phyloP scores from a whole-genome alignment of 1,140 invertebrate genomes.

The Carcinoscorpius rotundicauda region DNA sequence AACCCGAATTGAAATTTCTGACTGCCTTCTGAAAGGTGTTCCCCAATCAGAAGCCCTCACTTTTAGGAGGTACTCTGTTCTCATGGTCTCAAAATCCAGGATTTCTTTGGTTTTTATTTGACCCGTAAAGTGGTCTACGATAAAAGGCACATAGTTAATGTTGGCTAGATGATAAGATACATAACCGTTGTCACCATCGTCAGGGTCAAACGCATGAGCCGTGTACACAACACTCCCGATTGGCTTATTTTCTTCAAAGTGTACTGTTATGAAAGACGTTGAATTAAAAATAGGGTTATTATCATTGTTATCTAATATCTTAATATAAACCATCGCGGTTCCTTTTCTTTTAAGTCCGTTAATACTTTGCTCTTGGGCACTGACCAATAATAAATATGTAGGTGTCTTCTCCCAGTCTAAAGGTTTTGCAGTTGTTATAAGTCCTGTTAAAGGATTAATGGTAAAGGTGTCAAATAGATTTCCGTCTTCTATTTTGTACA shows the following conservation, averaged over 20 bases:
- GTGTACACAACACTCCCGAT: slow-evolving; percentile 66
- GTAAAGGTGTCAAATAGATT: slow-evolving; percentile 79
- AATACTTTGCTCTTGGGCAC: slow-evolving; percentile 63
- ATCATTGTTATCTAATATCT: slow-evolving; percentile 78
- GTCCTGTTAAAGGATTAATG: slow-evolving; percentile 74
- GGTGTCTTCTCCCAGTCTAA: slow-evolving; percentile 80
- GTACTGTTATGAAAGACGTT: slow-evolving; percentile 25
- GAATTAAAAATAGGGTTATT: slow-evolving; percentile 76
- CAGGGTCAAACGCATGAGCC: slow-evolving; percentile 69
- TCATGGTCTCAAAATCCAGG: slow-evolving; percentile 84
- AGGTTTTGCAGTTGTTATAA: slow-evolving; percentile 67
- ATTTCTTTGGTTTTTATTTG: slow-evolving; percentile 64
- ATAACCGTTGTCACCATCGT: slow-evolving; percentile 90
- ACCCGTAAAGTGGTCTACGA: slow-evolving; percentile 90
- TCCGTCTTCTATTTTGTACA: slow-evolving; percentile 78
- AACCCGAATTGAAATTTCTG: slow-evolving; percentile 70
- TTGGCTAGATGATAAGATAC: slow-evolving; percentile 88
- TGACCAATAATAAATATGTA: slow-evolving; percentile 80
- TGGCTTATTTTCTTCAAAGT: slow-evolving; percentile 70
- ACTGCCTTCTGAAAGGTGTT: slow-evolving; percentile 71
- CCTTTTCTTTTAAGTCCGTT: slow-evolving; percentile 41
- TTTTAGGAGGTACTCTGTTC: slow-evolving; percentile 51
- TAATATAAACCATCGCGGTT: slow-evolving; percentile 77
- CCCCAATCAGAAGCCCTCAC: slow-evolving; percentile 91
- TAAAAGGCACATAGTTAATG: slow-evolving; percentile 68